These are phyloP conservation scores for Glyphotaelius pellucidus DNA, from an alignment of 2,888 invertebrate genomes.

Conservation along the genomic window DNA sequence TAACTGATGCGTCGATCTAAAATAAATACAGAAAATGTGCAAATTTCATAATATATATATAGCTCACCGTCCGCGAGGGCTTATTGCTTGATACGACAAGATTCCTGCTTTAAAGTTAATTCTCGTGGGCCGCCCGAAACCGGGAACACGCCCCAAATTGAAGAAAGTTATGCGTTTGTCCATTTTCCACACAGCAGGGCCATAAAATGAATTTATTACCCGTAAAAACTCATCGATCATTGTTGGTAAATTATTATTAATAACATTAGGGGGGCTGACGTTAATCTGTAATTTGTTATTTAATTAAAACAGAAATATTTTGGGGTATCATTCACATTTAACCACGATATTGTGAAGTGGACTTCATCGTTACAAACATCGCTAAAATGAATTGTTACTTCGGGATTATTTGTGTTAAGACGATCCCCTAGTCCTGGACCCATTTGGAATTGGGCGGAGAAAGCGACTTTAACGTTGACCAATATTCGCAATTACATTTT, in stretches of 20 bases:
- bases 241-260: slow-evolving; percentile 41
- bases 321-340: slow-evolving; percentile 19
- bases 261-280: slow-evolving; percentile 39
- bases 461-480: too few relatives aligned
- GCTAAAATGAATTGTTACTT: neutral
- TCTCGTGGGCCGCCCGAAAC: neutral
- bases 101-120: neutral
- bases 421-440: too few relatives aligned
- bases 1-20: too few relatives aligned
- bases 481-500: too few relatives aligned
- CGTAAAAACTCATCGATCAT: slow-evolving; percentile 57
- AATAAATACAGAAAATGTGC: too few relatives aligned
- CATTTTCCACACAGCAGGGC: slow-evolving; percentile 45
- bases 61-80: too few relatives aligned
- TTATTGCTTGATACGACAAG: too few relatives aligned
- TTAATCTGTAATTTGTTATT: slow-evolving; percentile 41
- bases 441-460: too few relatives aligned
- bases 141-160: neutral
- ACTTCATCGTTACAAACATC: neutral
- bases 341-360: slow-evolving; percentile 5
- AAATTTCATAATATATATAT: too few relatives aligned
- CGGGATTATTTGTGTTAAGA: neutral
- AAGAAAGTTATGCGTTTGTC: slow-evolving; percentile 17
- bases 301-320: slow-evolving; percentile 46
- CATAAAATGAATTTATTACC: slow-evolving; percentile 54